Evolutionary conservation across 2,113 vertebrate species (phyloP).

Genomic region (Carlito syrichta): DNA sequence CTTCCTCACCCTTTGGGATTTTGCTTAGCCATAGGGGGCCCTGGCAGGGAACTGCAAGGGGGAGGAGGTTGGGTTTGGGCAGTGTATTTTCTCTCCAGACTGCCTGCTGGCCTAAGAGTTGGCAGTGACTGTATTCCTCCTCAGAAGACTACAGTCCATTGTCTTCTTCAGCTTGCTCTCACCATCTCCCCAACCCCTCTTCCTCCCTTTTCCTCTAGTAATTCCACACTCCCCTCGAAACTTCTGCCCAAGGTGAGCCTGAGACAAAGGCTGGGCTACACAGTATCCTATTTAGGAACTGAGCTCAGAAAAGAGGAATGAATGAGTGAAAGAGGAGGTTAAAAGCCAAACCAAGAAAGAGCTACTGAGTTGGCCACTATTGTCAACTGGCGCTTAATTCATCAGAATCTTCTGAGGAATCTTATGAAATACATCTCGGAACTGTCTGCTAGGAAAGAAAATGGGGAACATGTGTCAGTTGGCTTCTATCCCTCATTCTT

Average conservation of each 20-base stretch:
- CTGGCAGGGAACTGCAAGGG: not conserved
- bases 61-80: not conserved
- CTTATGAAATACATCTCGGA: not conserved
- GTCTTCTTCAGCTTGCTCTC: too few species aligned
- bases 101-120: not conserved
- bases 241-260: not conserved
- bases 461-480: rapidly evolving
- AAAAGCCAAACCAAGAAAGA: not conserved
- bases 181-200: not conserved
- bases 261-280: not conserved
- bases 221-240: not conserved
- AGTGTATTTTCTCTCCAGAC: not conserved
- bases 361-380: not conserved
- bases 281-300: not conserved
- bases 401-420: not conserved
- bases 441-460: not conserved
- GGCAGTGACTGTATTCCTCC: not conserved
- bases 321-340: not conserved
- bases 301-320: not conserved
- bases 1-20: not conserved
- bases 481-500: not conserved
- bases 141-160: not conserved
- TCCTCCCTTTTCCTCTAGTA: not conserved
- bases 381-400: not conserved
- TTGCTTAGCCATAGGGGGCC: not conserved